Evolutionary conservation across 2,797 vertebrate species (phyloP).

Genomic region (Sternotherus odoratus): DNA sequence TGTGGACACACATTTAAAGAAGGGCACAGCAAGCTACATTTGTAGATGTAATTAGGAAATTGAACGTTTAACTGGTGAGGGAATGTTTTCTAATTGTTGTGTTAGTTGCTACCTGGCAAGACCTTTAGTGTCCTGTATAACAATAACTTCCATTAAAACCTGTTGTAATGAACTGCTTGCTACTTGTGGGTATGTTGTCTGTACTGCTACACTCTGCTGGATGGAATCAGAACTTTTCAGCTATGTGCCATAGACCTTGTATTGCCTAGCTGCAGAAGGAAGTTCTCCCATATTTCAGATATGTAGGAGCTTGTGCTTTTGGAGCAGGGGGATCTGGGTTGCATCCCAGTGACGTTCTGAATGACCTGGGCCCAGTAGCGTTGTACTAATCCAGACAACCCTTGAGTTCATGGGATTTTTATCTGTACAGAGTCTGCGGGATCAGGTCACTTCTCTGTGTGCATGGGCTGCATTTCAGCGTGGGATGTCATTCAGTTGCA

Average conservation of each 20-base stretch:
- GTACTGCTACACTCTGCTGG: too few relatives aligned
- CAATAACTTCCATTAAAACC: rapidly evolving
- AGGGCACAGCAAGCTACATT: background rate
- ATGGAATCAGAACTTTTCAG: background rate
- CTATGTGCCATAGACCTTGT: too few relatives aligned
- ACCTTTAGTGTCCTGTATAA: rapidly evolving
- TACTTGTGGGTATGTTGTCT: background rate
- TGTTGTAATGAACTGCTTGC: background rate
- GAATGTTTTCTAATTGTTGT: rapidly evolving
- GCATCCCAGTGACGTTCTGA: background rate
- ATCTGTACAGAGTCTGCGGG: rapidly evolving
- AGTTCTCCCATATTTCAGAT: rapidly evolving
- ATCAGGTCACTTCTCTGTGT: background rate
- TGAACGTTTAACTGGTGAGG: background rate
- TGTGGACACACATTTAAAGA: background rate
- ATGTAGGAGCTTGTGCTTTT: background rate
- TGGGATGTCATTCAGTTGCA: background rate
- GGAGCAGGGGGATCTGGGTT: background rate
- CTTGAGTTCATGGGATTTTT: background rate
- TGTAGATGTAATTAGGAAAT: rapidly evolving
- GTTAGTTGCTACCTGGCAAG: background rate
- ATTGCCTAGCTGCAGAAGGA: background rate
- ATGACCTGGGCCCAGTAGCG: background rate
- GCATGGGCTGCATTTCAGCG: background rate
- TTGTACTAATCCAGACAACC: background rate